Evolutionary conservation across 2,797 vertebrate genomes (phyloP).

Genomic region (Micropoecilia bifurca): DNA sequence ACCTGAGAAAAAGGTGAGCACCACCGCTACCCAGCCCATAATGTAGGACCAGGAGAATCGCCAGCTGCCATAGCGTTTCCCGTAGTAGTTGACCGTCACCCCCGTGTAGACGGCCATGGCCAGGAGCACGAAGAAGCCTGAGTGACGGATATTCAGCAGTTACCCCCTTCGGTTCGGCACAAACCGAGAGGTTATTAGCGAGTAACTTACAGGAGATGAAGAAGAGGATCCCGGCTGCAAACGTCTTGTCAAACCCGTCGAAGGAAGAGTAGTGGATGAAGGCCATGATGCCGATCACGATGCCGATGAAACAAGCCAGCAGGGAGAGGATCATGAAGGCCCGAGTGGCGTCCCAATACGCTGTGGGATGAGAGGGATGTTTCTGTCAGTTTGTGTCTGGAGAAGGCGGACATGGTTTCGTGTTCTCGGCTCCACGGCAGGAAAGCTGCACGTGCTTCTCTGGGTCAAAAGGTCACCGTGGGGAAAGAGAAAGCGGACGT

Average conservation of each 20-base stretch:
- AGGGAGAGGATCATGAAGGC: constrained; percentile 87
- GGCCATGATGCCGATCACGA: constrained; percentile 85
- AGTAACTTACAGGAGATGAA: constrained; percentile 84
- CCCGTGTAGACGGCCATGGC: constrained; percentile 88
- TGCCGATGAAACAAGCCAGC: constrained; percentile 84
- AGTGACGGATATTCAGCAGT: not conserved
- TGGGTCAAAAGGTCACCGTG: not conserved
- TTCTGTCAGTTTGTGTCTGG: not conserved
- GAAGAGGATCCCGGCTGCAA: constrained; percentile 86
- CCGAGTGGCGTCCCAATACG: constrained; percentile 86
- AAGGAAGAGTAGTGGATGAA: constrained; percentile 86
- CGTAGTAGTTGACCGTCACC: constrained; percentile 86
- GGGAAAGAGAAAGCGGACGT: not conserved
- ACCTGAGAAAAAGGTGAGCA: constrained; percentile 88
- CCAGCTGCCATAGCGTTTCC: constrained; percentile 86
- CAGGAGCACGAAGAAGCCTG: constrained; percentile 86
- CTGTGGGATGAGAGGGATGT: constrained; percentile 54
- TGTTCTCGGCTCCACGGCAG: not conserved
- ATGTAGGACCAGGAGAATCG: constrained; percentile 88
- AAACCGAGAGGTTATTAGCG: not conserved
- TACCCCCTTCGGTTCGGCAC: not conserved
- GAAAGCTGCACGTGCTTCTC: not conserved
- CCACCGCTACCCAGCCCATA: constrained; percentile 87
- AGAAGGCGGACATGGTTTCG: not conserved
- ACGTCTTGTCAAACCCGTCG: constrained; percentile 84